Percentiles rank a stretch among this genome's conserved stretches.
Evolutionary conservation across 2,113 vertebrate genomes (phyloP).

Genomic region (Marmota flaviventris): DNA sequence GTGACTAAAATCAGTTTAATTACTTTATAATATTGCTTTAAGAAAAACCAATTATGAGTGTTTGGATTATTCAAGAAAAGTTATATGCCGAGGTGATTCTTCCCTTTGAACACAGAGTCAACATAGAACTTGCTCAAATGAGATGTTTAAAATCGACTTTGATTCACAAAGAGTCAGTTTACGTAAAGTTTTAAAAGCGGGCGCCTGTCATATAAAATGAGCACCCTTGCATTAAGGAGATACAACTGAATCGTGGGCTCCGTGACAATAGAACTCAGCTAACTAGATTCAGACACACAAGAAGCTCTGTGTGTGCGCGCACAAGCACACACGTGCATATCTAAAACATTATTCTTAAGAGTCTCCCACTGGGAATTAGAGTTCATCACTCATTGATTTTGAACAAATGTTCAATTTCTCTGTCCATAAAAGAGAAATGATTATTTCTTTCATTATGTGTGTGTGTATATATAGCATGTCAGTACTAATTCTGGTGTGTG

Average conservation of each 20-base stretch:
- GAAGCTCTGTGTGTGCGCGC: background rate
- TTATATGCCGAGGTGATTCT: constrained; percentile 72
- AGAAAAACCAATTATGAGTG: constrained; percentile 68
- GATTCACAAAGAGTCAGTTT: constrained; percentile 67
- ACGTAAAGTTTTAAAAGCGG: constrained; percentile 14
- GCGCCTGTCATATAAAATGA: constrained; percentile 40
- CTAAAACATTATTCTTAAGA: constrained; percentile 8
- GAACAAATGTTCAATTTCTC: constrained; percentile 60
- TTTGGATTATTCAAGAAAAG: constrained; percentile 64
- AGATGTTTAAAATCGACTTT: constrained; percentile 65
- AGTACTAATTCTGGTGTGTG: constrained; percentile 38
- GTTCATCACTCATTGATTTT: constrained; percentile 58
- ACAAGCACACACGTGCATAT: background rate
- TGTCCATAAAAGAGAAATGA: constrained; percentile 42
- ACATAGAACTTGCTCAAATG: constrained; percentile 60
- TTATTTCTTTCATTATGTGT: background rate
- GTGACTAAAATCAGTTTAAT: constrained; percentile 62
- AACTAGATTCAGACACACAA: background rate
- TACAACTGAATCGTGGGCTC: background rate
- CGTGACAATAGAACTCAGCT: background rate
- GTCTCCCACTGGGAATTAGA: background rate
- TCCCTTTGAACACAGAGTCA: constrained; percentile 67
- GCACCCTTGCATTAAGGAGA: background rate
- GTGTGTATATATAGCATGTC: background rate
- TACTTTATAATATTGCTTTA: constrained; percentile 66